Evolutionary conservation across 1,140 invertebrate genomes (phyloP), one percentile per base, ranked within the genome.

Genomic region (Octopus bimaculoides): DNA sequence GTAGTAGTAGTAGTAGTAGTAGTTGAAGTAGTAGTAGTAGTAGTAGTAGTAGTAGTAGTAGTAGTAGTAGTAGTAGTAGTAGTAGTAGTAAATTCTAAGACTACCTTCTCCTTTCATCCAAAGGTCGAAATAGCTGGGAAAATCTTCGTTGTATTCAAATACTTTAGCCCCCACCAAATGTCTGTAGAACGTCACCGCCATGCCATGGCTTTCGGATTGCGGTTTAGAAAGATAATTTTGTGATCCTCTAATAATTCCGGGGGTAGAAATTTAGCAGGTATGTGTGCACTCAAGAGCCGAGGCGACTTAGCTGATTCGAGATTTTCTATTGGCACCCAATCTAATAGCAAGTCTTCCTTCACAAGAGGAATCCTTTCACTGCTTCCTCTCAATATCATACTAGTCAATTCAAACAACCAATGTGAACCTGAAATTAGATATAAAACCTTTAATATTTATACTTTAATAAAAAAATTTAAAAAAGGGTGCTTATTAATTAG

Each of bases 381-480:
- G 20, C 78, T 81, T 5, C 82, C 82, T 26, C 52, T 61, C n/a
- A 77, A 14, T 12, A 84, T 56, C 82, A 84, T 84, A 52, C 78
- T 78, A 4, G 77, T 52, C 5, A 85, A 77, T 76, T 84, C 84
- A 79, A 82, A 83, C 8, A 82, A 77, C 84, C 84, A 85, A 69
- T 85, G 84, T 9, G 82, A 82, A 12, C 84, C 84, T 85, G 77
- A 75, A 79, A 75, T 41, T 41, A 2, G 26, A 41, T 41, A 41
- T 41, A 41, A 41, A 41, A 41, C 26, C 26, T 41, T 41, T 41
- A 41, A 41, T 41, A 41, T 41, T 41, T 41, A 41, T 41, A 41
- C 26, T 41, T 41, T 41, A 41, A 41, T 41, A 41, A 41, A n/a
- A n/a, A n/a, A n/a, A n/a, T n/a, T n/a, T 41, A 41, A 41, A 41